phyloP scores from a whole-genome alignment of 2,113 vertebrate species.

The Myxocyprinus asiaticus region DNA sequence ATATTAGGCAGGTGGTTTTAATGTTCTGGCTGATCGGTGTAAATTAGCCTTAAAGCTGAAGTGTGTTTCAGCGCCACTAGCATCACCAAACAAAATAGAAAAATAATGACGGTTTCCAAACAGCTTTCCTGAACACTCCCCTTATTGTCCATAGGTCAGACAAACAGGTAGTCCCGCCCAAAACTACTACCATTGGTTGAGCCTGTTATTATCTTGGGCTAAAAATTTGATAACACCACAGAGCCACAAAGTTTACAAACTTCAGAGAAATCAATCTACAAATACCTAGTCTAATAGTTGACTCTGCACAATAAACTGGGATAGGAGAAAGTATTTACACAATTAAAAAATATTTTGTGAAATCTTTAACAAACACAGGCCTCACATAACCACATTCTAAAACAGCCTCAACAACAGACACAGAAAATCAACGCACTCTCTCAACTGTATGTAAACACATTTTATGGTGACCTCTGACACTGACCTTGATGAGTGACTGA shows the following conservation, averaged over 20 bases:
- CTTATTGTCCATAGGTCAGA: not conserved
- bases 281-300: too few relatives aligned
- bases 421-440: not conserved
- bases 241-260: not conserved
- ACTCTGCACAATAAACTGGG: not conserved
- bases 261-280: too few relatives aligned
- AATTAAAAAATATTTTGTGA: too few relatives aligned
- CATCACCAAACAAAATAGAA: not conserved
- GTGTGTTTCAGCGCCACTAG: not conserved
- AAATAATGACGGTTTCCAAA: not conserved
- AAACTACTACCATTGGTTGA: not conserved
- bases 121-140: not conserved
- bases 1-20: too few relatives aligned
- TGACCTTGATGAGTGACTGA: constrained; percentile 17
- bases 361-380: not conserved
- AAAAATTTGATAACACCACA: not conserved
- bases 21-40: too few relatives aligned
- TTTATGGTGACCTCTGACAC: not conserved
- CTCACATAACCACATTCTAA: not conserved
- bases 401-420: not conserved
- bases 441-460: not conserved
- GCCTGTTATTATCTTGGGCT: not conserved
- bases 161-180: not conserved
- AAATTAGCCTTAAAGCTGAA: not conserved
- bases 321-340: not conserved